Evolutionary conservation across 2,797 vertebrate species (phyloP), one percentile per base, ranked within the genome.

Genomic region (Sciaenops ocellatus): DNA sequence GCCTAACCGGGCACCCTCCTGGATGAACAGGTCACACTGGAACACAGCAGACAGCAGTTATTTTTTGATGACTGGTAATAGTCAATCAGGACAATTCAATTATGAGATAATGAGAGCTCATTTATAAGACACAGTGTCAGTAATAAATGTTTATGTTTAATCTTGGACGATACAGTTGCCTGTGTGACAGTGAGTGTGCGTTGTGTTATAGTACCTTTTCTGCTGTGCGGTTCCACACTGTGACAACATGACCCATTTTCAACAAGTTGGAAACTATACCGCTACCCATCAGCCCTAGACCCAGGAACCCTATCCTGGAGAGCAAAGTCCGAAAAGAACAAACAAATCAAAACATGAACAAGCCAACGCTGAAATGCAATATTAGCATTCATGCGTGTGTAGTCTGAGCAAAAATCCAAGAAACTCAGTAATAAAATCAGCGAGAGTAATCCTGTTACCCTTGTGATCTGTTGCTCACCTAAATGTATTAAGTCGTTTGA

Each of bases 151-250:
- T 16, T 1, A 26, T 22, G 1, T 24, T 24, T 13, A 24, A 57
- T 22, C 4, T 30, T 11, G 52, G 16, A 26, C 50, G 4, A 22
- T 9, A 7, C 4, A 6, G 7, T 41, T 34, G 20, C 34, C 6
- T 24, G 51, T 54, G 28, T 17, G 24, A n/a, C n/a, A 9, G 5
- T 52, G n/a, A 38, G 3, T 18, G 22, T 15, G 30, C 15, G 47
- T 1, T 62, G 18, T 0, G 3, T 26, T 4, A 4, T 2, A 1
- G 71, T 93, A 99, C 98, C 97, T 99, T 99, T 89, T 99, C 98
- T 1, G 97, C 98, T n/a, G 98, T 99, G 88, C 98, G 96, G 93
- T 99, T 99, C 98, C 98, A 99, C 85, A 99, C 98, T 0, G 98
- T 99, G 79, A 99, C 98, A 0, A 97, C 95, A 66, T 99, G 98